Evolutionary conservation across 2,888 invertebrate genomes (phyloP).

Genomic region (Blera fallax): DNA sequence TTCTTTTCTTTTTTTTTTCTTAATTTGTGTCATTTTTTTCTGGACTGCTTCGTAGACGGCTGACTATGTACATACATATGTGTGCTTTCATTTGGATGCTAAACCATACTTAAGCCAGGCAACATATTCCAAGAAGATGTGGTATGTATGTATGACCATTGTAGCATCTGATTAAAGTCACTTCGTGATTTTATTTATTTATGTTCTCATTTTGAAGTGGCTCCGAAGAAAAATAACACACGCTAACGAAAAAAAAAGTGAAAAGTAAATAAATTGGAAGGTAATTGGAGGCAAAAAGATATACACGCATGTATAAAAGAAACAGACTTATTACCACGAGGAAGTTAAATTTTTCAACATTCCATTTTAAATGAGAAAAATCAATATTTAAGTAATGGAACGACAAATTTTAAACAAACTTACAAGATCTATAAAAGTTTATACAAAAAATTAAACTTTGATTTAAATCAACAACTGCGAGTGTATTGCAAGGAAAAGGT

Average conservation of each 20-base stretch:
- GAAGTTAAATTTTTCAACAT: background rate
- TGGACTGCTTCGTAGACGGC: background rate
- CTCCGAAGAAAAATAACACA: conserved; percentile 39
- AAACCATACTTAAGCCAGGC: background rate
- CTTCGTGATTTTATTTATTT: conserved; percentile 63
- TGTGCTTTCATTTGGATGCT: conserved; percentile 39
- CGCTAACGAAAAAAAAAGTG: conserved; percentile 17
- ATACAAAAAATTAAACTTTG: too few relatives aligned
- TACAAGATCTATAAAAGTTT: too few relatives aligned
- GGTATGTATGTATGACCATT: conserved; percentile 27
- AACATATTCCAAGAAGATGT: conserved; percentile 45
- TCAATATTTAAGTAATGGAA: background rate
- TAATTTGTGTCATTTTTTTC: background rate
- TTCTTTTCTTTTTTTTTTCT: background rate
- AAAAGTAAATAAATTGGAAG: conserved; percentile 33
- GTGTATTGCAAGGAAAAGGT: too few relatives aligned
- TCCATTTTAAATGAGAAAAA: background rate
- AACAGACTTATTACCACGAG: background rate
- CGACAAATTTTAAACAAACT: background rate
- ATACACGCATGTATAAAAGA: background rate
- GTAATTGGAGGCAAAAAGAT: conserved; percentile 5
- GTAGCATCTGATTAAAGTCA: conserved; percentile 57
- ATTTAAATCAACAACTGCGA: too few relatives aligned
- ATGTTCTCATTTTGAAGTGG: conserved; percentile 45
- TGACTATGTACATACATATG: background rate